Base-by-base conservation (phyloP, 2,888 invertebrate species). In the Lydus trimaculatus region DNA sequence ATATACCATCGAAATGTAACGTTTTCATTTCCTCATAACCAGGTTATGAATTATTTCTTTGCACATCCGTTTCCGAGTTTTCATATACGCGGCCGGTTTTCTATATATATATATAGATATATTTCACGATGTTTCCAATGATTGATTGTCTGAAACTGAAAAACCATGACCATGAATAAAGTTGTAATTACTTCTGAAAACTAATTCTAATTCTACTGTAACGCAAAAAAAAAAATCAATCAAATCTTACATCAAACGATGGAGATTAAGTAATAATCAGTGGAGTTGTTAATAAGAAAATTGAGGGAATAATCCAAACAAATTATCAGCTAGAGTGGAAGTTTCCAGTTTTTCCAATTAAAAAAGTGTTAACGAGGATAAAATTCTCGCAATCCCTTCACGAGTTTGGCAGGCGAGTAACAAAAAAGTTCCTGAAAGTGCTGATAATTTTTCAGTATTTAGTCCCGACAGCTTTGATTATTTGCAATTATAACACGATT, bases 321-420 rank as follows among this genome's bases (percentile, higher is more conserved):
- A 73, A 73, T 70, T 64, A 59, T 13, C 33, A 39, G 58, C 67
- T 69, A 67, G 67, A 64, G 63, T 71, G 70, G 70, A 67, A 76
- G 68, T 72, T 74, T 72, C 65, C 63, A 68, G 68, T 70, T 52
- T 48, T 67, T 73, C 75, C 75, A 77, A 78, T 77, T 78, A 78
- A 77, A 77, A 52, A 76, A 77, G 74, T 77, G 75, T 75, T 78
- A 78, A 78, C 74, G 75, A 77, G 74, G 73, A 70, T 74, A 76
- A 76, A 78, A 76, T 77, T 78, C 73, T 70, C 73, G 70, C 69
- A 65, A 75, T 73, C 25, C 52, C 5, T 25, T 52, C 25, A 23
- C 52, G 9, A 52, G 20, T 25, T 52, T 2, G 20, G 48, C 9
- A 43, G 15, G 2, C 9, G 48, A 20, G 2, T 20, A 48, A 48